Evolutionary conservation across 2,113 vertebrate species (phyloP).

Genomic region (Catagonus wagneri): DNA sequence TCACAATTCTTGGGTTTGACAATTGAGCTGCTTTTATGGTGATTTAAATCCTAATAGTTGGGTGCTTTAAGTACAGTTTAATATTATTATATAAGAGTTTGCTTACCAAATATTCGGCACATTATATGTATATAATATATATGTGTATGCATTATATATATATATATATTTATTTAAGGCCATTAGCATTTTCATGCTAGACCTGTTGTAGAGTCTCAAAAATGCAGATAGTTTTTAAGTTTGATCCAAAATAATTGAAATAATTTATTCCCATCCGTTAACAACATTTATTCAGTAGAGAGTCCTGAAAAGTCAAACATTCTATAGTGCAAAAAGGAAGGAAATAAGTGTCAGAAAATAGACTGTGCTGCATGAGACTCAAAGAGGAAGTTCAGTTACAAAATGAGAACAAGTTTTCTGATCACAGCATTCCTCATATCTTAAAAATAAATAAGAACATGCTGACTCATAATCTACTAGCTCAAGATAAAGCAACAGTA

Average conservation of each 20-base stretch:
- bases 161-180: background rate
- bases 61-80: background rate
- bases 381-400: constrained; percentile 64
- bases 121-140: background rate
- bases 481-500: background rate
- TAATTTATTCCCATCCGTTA: background rate
- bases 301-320: background rate
- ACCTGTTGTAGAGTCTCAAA: background rate
- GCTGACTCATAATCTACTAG: constrained; percentile 42
- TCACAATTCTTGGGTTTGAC: background rate
- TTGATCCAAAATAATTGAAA: background rate
- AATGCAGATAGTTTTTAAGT: background rate
- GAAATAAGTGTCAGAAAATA: constrained; percentile 37
- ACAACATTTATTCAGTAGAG: background rate
- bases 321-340: background rate
- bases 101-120: background rate
- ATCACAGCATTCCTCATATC: constrained; percentile 63
- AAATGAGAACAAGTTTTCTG: background rate
- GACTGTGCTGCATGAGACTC: background rate
- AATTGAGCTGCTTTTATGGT: background rate
- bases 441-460: constrained; percentile 73
- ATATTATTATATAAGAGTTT: constrained; percentile 24
- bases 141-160: background rate
- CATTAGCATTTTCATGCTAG: background rate
- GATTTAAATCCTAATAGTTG: background rate